Evolutionary conservation across 2,888 invertebrate genomes (phyloP), one percentile per base, ranked within the genome.

Genomic region (Protonemura montana): DNA sequence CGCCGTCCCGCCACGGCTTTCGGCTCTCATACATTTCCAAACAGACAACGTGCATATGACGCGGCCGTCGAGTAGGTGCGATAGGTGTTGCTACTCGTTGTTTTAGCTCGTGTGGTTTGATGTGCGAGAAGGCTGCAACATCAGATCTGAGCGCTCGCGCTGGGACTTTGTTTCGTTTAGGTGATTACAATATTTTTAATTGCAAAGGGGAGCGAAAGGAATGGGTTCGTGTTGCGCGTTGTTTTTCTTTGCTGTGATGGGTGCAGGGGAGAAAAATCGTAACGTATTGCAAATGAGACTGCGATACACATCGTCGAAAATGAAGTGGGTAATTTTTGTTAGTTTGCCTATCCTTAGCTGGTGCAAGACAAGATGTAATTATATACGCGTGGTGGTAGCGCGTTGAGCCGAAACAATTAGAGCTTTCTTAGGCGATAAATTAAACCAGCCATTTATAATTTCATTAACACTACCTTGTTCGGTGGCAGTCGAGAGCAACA

Each of bases 11-110:
- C n/a, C 2, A 16, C 28, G 26, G 30, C 59, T 59, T 59, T 59
- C 16, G 16, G 59, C 29, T 6, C 35, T 83, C 82, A 83, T 83
- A 25, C 30, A 83, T 83, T 83, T 25, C n/a, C 25, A 29, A 83
- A 13, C 42, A 41, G 82, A 83, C 82, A 83, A 25, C 78, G 28
- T 27, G 28, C 26, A 0, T 28, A 25, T 10, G 26, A 13, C 21
- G 59, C 59, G 59, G 16, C 13, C 13, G 41, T 41, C 6, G 41
- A 41, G 59, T 10, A 59, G 59, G 16, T 59, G 59, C 2, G 2
- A 59, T 21, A 59, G 59, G 59, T 59, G 59, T 35, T 35, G 35
- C 35, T 35, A 35, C 10, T 10, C 35, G 35, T 10, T n/a, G n/a
- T n/a, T n/a, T n/a, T 3, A 35, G 35, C 5, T 3, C 35, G 35